Conservation (phyloP, 2,797 vertebrate species). For the Hippoglossus hippoglossus region DNA sequence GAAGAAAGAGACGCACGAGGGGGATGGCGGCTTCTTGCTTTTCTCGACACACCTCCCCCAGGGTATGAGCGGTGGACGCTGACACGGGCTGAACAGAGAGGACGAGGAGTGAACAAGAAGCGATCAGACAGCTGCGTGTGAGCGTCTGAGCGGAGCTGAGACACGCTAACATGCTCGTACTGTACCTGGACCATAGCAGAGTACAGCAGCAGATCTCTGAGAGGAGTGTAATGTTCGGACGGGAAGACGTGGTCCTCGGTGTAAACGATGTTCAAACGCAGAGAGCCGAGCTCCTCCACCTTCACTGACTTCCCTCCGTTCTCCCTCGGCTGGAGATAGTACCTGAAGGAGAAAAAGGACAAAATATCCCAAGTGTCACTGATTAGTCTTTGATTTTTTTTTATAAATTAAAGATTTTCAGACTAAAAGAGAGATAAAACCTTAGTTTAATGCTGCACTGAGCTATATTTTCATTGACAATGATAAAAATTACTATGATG, state of each 20-base stretch:
- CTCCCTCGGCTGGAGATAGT: constrained; percentile 96
- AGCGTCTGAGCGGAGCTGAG: neutral
- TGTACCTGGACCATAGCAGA: constrained; percentile 92
- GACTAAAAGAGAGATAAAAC: too few relatives aligned
- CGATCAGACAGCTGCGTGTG: neutral
- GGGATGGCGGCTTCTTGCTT: constrained; percentile 98
- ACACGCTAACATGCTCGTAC: neutral
- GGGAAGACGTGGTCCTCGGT: constrained; percentile 98
- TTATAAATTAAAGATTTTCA: too few relatives aligned
- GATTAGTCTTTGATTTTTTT: too few relatives aligned
- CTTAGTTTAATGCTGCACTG: too few relatives aligned
- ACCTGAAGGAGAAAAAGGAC: constrained; percentile 81
- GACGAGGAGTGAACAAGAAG: neutral
- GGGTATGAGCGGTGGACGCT: constrained; percentile 91
- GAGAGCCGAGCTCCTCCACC: constrained; percentile 94
- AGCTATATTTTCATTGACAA: too few relatives aligned
- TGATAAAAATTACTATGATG: too few relatives aligned
- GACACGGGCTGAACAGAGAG: constrained; percentile 90
- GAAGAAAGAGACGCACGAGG: constrained; percentile 95
- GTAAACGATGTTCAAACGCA: constrained; percentile 97
- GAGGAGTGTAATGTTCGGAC: constrained; percentile 92
- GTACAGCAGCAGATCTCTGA: constrained; percentile 92
- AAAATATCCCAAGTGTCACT: neutral
- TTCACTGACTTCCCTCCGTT: constrained; percentile 94
- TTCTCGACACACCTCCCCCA: constrained; percentile 97